Conservation (phyloP, 30 jellyfish, hydroid and myxozoan genomes). For the Aurelia aurita complex sp. Pacific region DNA sequence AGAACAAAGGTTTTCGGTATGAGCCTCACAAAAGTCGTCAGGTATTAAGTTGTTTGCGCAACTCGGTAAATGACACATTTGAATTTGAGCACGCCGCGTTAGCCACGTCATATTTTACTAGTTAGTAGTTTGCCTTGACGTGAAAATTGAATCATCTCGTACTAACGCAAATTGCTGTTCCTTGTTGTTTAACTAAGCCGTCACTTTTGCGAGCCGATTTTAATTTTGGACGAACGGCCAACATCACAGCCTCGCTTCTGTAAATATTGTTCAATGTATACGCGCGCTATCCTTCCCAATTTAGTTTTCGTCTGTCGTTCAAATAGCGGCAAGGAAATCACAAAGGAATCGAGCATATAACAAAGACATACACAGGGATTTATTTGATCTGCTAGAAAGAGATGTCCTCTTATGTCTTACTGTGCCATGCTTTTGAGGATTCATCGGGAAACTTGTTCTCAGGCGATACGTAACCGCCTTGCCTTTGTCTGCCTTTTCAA, state of each 20-base stretch:
- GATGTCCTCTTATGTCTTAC: constrained; percentile 44
- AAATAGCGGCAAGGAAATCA: constrained; percentile 84
- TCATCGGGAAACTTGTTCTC: constrained; percentile 69
- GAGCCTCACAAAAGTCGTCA: constrained; percentile 52
- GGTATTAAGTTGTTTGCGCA: constrained; percentile 48
- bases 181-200: constrained; percentile 61
- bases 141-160: constrained; percentile 48
- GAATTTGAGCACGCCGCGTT: constrained; percentile 34
- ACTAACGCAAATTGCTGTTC: constrained; percentile 56
- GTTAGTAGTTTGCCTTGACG: constrained; percentile 62
- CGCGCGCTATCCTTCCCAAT: constrained; percentile 81
- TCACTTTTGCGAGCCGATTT: constrained; percentile 33
- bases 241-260: constrained; percentile 83
- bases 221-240: constrained; percentile 65
- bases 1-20: constrained; percentile 49
- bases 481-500: constrained; percentile 45
- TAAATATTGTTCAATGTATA: constrained; percentile 64
- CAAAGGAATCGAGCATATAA: constrained; percentile 69
- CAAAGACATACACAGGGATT: constrained; percentile 82
- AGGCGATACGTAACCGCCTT: constrained; percentile 78
- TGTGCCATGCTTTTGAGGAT: constrained; percentile 80
- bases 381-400: constrained; percentile 69
- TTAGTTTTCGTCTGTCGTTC: constrained; percentile 60
- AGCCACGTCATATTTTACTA: constrained; percentile 43
- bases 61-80: constrained; percentile 48